Conservation (phyloP, 2,888 invertebrate species). For the Cataglyphis albicans region DNA sequence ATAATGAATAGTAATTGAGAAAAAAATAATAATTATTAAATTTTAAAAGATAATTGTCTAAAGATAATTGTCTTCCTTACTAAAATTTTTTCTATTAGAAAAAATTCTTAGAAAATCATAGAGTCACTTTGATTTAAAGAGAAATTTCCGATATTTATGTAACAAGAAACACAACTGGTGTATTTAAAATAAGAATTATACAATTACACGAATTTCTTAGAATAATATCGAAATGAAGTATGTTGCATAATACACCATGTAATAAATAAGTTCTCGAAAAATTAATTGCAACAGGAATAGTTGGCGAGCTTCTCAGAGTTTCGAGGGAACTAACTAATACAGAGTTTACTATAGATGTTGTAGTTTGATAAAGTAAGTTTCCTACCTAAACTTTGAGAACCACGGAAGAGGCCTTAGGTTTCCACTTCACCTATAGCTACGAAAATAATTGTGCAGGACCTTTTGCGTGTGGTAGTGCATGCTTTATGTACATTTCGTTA, state of each 20-base stretch:
- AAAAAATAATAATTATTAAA: background rate
- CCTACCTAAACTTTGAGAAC: slow-evolving; percentile 53
- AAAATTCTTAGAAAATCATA: background rate
- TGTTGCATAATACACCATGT: slow-evolving; percentile 23
- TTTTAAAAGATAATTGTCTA: background rate
- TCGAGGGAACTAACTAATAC: slow-evolving; percentile 51
- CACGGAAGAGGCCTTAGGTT: slow-evolving; percentile 51
- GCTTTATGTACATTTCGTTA: slow-evolving; percentile 52
- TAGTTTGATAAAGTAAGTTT: slow-evolving; percentile 55
- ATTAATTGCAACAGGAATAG: slow-evolving; percentile 53
- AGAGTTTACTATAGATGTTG: slow-evolving; percentile 49
- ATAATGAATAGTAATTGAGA: background rate
- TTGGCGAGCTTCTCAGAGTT: slow-evolving; percentile 45
- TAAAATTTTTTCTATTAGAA: background rate
- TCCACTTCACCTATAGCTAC: slow-evolving; percentile 45
- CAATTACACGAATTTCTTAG: slow-evolving; percentile 15
- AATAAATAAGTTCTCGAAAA: slow-evolving; percentile 50
- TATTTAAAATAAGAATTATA: slow-evolving; percentile 16
- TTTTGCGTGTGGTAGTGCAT: slow-evolving; percentile 31
- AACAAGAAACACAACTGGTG: background rate
- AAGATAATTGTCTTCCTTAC: background rate
- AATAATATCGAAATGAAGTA: slow-evolving; percentile 26
- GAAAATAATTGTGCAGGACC: slow-evolving; percentile 26
- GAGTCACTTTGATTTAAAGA: background rate
- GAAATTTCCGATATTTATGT: background rate